These are phyloP conservation scores for Dynastes grantii DNA, from an alignment of 2,888 invertebrate species.

Conservation along the genomic window DNA sequence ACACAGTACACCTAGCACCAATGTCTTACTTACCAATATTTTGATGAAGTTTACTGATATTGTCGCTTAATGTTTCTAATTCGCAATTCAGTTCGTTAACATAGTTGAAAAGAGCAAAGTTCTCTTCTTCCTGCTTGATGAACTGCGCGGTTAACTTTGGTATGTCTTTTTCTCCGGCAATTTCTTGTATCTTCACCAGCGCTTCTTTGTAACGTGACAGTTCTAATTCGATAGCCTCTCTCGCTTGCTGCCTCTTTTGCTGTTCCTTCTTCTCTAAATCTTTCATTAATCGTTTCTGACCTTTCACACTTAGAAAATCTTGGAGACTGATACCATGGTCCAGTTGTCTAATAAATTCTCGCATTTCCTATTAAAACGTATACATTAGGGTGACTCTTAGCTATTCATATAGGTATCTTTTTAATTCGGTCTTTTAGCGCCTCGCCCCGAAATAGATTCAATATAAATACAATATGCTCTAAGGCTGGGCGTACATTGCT, in stretches of 20 bases:
- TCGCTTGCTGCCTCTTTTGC: conserved; percentile 79
- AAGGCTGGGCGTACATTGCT: too few species aligned
- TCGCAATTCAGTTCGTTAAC: conserved; percentile 92
- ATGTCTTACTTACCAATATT: conserved; percentile 74
- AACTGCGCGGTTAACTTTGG: conserved; percentile 82
- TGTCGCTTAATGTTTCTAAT: conserved; percentile 82
- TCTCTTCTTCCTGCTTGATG: conserved; percentile 90
- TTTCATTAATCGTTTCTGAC: conserved; percentile 82
- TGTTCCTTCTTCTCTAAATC: conserved; percentile 84
- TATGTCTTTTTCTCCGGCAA: conserved; percentile 78
- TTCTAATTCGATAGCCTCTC: conserved; percentile 80
- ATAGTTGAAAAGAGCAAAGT: conserved; percentile 93
- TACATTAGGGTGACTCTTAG: too few species aligned
- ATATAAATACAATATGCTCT: too few species aligned
- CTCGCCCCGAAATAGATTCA: too few species aligned
- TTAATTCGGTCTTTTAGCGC: too few species aligned
- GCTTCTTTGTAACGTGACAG: conserved; percentile 84
- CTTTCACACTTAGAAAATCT: conserved; percentile 89
- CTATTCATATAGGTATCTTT: too few species aligned
- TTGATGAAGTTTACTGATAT: conserved; percentile 76
- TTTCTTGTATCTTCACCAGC: conserved; percentile 78
- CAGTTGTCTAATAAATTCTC: conserved; percentile 87
- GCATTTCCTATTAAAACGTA: conserved; percentile 79
- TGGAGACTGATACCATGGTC: conserved; percentile 90
- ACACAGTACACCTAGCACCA: too few species aligned